Percentiles rank a stretch among this genome's conserved stretches.
These are phyloP conservation scores for Pollenia griseotomentosa DNA, from an alignment of 2,888 invertebrate genomes.

Conservation along the genomic window DNA sequence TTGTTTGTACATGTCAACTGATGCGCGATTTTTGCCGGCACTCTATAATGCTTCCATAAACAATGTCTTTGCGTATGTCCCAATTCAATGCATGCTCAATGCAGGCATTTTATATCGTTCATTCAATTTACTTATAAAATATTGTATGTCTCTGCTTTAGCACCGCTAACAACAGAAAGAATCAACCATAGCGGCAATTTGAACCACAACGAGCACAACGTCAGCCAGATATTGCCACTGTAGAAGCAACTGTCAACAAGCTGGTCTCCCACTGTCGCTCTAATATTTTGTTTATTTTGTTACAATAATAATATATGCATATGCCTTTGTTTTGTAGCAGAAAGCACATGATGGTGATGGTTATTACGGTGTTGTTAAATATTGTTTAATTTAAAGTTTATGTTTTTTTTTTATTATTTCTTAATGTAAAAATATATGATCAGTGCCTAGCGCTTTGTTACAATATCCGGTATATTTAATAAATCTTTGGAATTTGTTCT, in stretches of 20 bases:
- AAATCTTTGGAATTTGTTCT: no score
- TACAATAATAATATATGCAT: neutral
- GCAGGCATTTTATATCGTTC: slow-evolving; percentile 51
- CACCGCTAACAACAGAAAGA: neutral
- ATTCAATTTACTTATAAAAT: slow-evolving; percentile 37
- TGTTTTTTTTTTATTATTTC: no score
- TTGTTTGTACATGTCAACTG: slow-evolving; percentile 44
- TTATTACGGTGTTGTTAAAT: neutral
- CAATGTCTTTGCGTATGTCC: slow-evolving; percentile 79
- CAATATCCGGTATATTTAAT: no score
- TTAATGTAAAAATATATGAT: no score
- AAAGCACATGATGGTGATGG: neutral
- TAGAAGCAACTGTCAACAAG: neutral
- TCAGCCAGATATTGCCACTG: neutral
- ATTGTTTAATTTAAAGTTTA: neutral
- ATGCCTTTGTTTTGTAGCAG: neutral
- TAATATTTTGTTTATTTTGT: neutral
- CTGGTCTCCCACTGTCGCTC: neutral
- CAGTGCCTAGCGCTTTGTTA: no score
- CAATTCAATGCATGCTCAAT: slow-evolving; percentile 86
- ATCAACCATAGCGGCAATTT: neutral
- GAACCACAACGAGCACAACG: neutral
- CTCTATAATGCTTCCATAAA: slow-evolving; percentile 59
- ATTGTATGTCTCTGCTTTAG: slow-evolving; percentile 66
- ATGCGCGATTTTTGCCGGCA: slow-evolving; percentile 66